Percentiles rank a stretch among this genome's conserved stretches.
These are phyloP conservation scores for human (Homo sapiens) DNA, from an alignment of 2,113 vertebrate species.

Conservation along the genomic window GRCh38 chr1:75162001-75162500, in stretches of 20 bases:
- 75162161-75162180: constrained; percentile 53
- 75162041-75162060: not conserved
- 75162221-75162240: not conserved
- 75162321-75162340: constrained; percentile 46
- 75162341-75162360: constrained; percentile 43
- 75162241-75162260: not conserved
- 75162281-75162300: constrained; percentile 42
- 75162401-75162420: constrained; percentile 46
- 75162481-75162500: constrained; percentile 32
- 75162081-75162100: constrained; percentile 49
- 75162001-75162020: not conserved
- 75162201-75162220: constrained; percentile 37
- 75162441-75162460: not conserved
- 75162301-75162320: constrained; percentile 10
- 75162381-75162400: constrained; percentile 59
- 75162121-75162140: constrained; percentile 59
- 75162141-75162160: constrained; percentile 60
- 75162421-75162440: not conserved
- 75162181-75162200: constrained; percentile 27
- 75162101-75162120: constrained; percentile 62
- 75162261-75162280: not conserved
- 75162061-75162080: constrained; percentile 44
- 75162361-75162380: constrained; percentile 18
- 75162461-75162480: constrained; percentile 42
- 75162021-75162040: not conserved